Evolutionary conservation across 37 sponge, comb jelly and placozoan genomes (phyloP), one percentile per base, ranked within the genome.

Genomic region (Aplysina aerophoba): DNA sequence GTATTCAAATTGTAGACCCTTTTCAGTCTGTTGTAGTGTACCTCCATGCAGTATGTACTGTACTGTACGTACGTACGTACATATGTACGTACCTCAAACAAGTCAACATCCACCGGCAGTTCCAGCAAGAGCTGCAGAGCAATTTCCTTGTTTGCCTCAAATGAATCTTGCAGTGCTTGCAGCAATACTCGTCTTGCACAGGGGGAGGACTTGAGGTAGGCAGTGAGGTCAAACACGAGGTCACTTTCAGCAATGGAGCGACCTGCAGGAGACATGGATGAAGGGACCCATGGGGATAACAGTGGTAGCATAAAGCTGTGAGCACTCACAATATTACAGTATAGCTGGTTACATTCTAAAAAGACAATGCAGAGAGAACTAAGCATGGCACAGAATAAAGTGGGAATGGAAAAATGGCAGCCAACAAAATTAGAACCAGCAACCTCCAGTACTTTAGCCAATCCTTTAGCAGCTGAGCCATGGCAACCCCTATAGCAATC

Each of bases 91-190:
- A 75, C 78, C 78, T 75, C 54, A 41, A 75, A 40, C 24, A 75
- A 1, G 21, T 75, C 54, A 37, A 40, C 22, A n/a, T 77, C 58
- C 0, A 31, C 21, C 17, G 85, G 74, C 22, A 91, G 71, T 0
- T 60, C 27, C 13, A 58, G 65, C 36, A 91, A 54, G 22, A 91
- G 81, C 55, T 86, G 73, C 0, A 92, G 69, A 44, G 68, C 86
- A 14, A 88, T 36, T 13, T 30, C 24, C 19, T 84, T 71, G 62
- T 92, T 92, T 30, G 79, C 78, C 56, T 86, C 86, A 57, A 57
- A 92, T 11, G 92, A 58, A 39, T 92, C 92, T 17, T 71, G 44
- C 24, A 92, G 73, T 14, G 50, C 40, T 40, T 83, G 79, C 60
- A 88, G 44, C 55, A 92, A 40, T 8, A 50, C n/a, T 30, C 39